These are phyloP conservation scores for Lamprotornis superbus DNA, from an alignment of 2,113 vertebrate species.

Conservation along the genomic window DNA sequence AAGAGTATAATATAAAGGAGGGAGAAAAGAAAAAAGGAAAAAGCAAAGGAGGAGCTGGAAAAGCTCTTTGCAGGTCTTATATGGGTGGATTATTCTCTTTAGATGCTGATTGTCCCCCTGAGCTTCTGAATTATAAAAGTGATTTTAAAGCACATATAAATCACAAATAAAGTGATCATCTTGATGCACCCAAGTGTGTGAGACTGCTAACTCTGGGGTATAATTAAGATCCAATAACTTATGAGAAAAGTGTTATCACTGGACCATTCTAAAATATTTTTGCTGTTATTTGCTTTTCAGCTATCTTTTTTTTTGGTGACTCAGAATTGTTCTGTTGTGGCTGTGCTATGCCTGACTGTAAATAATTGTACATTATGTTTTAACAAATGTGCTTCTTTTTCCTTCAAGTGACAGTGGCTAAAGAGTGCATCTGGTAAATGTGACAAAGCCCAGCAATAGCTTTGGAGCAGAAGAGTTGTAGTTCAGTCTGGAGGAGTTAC, in stretches of 20 bases:
- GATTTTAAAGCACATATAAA: neutral
- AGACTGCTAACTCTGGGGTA: neutral
- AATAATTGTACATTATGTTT: neutral
- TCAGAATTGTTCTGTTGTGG: neutral
- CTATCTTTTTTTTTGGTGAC: neutral
- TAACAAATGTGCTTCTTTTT: neutral
- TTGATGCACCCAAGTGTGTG: neutral
- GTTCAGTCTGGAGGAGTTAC: neutral
- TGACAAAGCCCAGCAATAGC: neutral
- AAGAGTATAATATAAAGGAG: neutral
- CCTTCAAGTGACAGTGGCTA: neutral
- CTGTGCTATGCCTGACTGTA: neutral
- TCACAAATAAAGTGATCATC: neutral
- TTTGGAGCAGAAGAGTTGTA: neutral
- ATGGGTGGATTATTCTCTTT: neutral
- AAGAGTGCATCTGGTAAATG: neutral
- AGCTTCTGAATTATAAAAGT: neutral
- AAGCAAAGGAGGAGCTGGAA: neutral
- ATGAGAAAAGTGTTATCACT: neutral
- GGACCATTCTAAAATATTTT: neutral
- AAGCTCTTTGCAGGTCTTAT: neutral
- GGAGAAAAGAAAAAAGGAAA: neutral
- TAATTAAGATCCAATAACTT: neutral
- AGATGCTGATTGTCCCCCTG: neutral
- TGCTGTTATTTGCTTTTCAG: neutral